Evolutionary conservation across 2,888 invertebrate genomes (phyloP).

Genomic region (Idaea biselata): DNA sequence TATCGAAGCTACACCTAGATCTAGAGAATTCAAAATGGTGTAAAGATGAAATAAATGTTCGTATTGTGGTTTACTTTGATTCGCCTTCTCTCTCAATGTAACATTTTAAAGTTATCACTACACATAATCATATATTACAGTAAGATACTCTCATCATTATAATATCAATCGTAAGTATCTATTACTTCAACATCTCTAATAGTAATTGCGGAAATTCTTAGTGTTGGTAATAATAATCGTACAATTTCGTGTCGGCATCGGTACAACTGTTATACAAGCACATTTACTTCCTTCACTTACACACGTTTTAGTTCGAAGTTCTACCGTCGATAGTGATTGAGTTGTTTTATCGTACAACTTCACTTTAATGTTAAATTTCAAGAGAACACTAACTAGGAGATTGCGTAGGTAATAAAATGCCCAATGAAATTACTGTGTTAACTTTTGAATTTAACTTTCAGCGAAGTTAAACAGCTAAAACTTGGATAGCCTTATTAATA

Average conservation of each 20-base stretch:
- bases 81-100: background rate
- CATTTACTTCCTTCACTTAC: slow-evolving; percentile 42
- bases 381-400: too few species aligned
- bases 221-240: slow-evolving; percentile 16
- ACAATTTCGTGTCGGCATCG: slow-evolving; percentile 18
- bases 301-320: slow-evolving; percentile 41
- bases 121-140: background rate
- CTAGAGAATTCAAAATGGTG: background rate
- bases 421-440: too few species aligned
- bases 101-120: background rate
- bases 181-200: slow-evolving; percentile 15
- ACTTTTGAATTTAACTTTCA: too few species aligned
- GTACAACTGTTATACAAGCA: slow-evolving; percentile 35
- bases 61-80: background rate
- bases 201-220: slow-evolving; percentile 17
- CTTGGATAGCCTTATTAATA: too few species aligned
- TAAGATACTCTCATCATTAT: slow-evolving; percentile 10
- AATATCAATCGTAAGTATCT: background rate
- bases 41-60: background rate
- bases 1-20: background rate
- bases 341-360: slow-evolving; percentile 21
- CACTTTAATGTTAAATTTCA: too few species aligned
- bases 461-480: too few species aligned
- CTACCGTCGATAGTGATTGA: slow-evolving; percentile 44
- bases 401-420: too few species aligned